Conservation (phyloP, 1,140 invertebrate genomes). For the Sminthurinus signatus region DNA sequence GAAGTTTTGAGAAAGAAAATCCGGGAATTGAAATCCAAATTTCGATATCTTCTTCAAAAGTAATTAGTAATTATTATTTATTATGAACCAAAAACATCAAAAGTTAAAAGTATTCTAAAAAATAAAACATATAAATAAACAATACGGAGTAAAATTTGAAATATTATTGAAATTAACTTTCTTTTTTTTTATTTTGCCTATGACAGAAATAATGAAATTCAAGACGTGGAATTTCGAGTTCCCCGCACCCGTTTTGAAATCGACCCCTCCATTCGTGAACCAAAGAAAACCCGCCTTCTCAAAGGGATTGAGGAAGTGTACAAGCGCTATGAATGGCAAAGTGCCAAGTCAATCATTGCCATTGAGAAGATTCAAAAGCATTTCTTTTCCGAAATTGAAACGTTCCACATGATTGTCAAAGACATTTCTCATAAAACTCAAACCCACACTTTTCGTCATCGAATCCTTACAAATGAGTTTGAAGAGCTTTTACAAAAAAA, state of each 20-base stretch:
- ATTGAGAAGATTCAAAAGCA: constrained; percentile 63
- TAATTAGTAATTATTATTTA: too few species aligned
- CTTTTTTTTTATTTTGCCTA: constrained; percentile 14
- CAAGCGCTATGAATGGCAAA: constrained; percentile 56
- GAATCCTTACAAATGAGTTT: constrained; percentile 55
- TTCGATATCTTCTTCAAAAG: constrained; percentile 31
- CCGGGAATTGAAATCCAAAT: constrained; percentile 44
- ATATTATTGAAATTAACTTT: too few species aligned
- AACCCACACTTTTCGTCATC: constrained; percentile 53
- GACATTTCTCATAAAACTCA: constrained; percentile 48
- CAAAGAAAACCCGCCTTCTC: constrained; percentile 54
- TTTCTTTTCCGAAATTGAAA: constrained; percentile 61
- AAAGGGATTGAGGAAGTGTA: constrained; percentile 55
- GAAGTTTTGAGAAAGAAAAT: constrained; percentile 43
- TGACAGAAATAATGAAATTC: constrained; percentile 54
- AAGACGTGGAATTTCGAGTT: constrained; percentile 54
- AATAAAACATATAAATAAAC: too few species aligned
- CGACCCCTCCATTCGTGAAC: constrained; percentile 56
- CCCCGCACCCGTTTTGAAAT: constrained; percentile 54
- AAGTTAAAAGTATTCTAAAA: too few species aligned
- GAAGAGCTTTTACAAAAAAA: constrained; percentile 52
- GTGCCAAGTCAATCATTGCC: constrained; percentile 60
- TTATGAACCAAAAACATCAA: too few species aligned
- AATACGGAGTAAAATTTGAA: too few species aligned
- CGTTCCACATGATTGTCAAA: constrained; percentile 56